Percentiles rank a stretch among this genome's conserved stretches.
phyloP scores from a whole-genome alignment of 2,888 invertebrate genomes.

The Acronicta psi region DNA sequence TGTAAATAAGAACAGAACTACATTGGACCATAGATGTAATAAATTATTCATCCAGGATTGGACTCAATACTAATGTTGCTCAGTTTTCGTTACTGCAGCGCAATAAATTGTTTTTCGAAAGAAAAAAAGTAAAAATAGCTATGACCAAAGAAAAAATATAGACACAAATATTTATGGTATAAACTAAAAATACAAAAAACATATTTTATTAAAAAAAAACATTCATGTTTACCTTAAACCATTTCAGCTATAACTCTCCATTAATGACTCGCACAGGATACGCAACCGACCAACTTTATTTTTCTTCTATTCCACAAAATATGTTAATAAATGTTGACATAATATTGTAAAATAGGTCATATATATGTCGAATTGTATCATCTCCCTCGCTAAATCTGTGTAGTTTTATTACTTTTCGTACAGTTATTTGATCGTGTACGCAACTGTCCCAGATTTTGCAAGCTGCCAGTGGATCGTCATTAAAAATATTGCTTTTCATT shows the following conservation, averaged over 20 bases:
- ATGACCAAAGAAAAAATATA: too few species aligned
- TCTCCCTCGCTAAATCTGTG: slow-evolving; percentile 31
- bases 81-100: neutral
- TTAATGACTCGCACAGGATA: slow-evolving; percentile 2
- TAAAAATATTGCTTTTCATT: slow-evolving; percentile 5
- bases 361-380: slow-evolving; percentile 35
- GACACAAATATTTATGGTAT: too few species aligned
- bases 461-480: slow-evolving; percentile 1
- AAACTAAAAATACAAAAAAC: too few species aligned
- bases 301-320: slow-evolving; percentile 2
- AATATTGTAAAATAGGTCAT: slow-evolving; percentile 37
- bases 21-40: too few species aligned
- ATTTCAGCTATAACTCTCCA: neutral
- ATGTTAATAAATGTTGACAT: slow-evolving; percentile 23
- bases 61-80: neutral
- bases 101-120: neutral
- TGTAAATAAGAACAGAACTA: too few species aligned
- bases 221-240: neutral
- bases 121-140: slow-evolving; percentile 9
- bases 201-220: too few species aligned
- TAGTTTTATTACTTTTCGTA: slow-evolving; percentile 46
- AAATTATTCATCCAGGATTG: neutral
- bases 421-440: slow-evolving; percentile 36
- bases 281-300: slow-evolving; percentile 3
- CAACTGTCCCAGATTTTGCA: slow-evolving; percentile 33